Evolutionary conservation across 2,888 invertebrate species (phyloP), one percentile per base, ranked within the genome.

Genomic region (Thereva unica): DNA sequence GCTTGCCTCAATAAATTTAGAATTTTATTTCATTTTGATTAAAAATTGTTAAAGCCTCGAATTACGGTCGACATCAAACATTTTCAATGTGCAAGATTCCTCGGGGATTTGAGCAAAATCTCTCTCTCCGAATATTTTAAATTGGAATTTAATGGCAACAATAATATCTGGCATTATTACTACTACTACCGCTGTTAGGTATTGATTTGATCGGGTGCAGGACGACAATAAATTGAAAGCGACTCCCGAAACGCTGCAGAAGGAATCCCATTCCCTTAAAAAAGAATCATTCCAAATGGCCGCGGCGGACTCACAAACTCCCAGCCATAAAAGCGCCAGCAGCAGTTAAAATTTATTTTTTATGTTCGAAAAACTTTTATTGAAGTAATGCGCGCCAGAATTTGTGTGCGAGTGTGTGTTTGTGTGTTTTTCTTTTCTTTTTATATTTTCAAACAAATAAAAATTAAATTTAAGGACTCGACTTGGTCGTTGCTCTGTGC

Each of bases 281-380:
- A 35, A 40, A 59, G 55, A 12, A 40, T 49, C 38, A 49, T 38
- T 23, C 23, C 23, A 23, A 23, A 23, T 23, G 23, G 23, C 23
- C 23, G 23, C 23, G 2, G 23, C 23, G 23, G 23, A 23, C 23
- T 23, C 23, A 23, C 23, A 23, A 59, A 59, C 45, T 47, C 38
- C 53, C 44, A 64, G 10, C 64, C n/a, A 53, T 64, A 64, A 64
- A 64, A 53, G 44, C 44, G 64, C 53, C 42, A 44, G 52, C 52
- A 53, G 64, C 37, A 41, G 53, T 64, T 64, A 64, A 64, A 64
- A 64, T 64, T 38, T 53, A 53, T 42, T 63, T 64, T 64, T 64
- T 64, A 64, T 64, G 64, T 53, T 23, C 10, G 41, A 63, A 63
- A n/a, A 37, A 41, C 47, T 59, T 59, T 59, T 59, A 59, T 59